Percentiles rank a stretch among this genome's conserved stretches.
phyloP scores from a whole-genome alignment of 2,888 invertebrate genomes.

The Alloscopus bannaensis region DNA sequence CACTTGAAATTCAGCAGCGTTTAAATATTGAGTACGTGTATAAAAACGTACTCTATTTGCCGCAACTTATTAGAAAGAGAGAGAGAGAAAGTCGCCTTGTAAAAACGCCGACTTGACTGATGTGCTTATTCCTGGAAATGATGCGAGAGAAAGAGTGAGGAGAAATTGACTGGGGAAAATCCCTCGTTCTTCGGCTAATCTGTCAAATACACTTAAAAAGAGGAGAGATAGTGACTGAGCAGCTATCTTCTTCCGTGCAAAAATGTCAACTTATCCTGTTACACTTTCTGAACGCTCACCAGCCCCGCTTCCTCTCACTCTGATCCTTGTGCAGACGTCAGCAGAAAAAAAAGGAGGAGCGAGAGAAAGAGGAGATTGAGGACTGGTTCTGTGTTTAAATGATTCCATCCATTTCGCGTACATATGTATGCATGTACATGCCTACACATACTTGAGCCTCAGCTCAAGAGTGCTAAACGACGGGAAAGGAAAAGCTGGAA shows the following conservation, averaged over 20 bases:
- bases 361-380: not conserved
- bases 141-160: slow-evolving; percentile 7
- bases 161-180: slow-evolving; percentile 37
- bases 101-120: no score
- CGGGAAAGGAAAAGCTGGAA: slow-evolving; percentile 29
- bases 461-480: not conserved
- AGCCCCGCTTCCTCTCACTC: no score
- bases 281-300: no score
- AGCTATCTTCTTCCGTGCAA: slow-evolving; percentile 35
- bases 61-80: no score
- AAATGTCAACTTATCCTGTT: slow-evolving; percentile 58
- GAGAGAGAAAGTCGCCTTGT: no score
- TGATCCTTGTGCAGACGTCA: slow-evolving; percentile 58
- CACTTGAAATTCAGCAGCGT: no score
- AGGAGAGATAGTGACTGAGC: no score
- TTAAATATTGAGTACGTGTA: no score
- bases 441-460: not conserved
- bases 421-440: not conserved
- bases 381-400: no score
- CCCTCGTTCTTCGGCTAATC: slow-evolving; percentile 35
- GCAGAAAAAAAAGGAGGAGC: slow-evolving; percentile 22
- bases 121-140: slow-evolving; percentile 19
- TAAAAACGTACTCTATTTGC: no score
- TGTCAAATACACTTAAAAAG: slow-evolving; percentile 62
- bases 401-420: no score